These are phyloP conservation scores for Bos taurus DNA, from an alignment of 2,113 vertebrate species.

Conservation along the genomic window ARS-UCD2.0 NC_037329.1:122327001-122327500, in stretches of 20 bases:
- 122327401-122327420: neutral
- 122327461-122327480: neutral
- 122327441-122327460: neutral
- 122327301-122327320: no score
- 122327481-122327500: neutral
- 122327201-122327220: no score
- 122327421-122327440: neutral
- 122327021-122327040: conserved; percentile 32
- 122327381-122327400: no score
- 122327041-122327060: neutral
- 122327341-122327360: no score
- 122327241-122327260: no score
- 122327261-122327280: no score
- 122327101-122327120: conserved; percentile 35
- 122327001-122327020: neutral
- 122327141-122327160: neutral
- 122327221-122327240: no score
- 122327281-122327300: no score
- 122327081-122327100: conserved; percentile 9
- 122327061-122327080: neutral
- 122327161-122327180: no score
- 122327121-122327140: neutral
- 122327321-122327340: no score
- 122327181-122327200: no score
- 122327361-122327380: no score